phyloP scores from a whole-genome alignment of 2,797 vertebrate species.

The Hapalemur alaotrensis region DNA sequence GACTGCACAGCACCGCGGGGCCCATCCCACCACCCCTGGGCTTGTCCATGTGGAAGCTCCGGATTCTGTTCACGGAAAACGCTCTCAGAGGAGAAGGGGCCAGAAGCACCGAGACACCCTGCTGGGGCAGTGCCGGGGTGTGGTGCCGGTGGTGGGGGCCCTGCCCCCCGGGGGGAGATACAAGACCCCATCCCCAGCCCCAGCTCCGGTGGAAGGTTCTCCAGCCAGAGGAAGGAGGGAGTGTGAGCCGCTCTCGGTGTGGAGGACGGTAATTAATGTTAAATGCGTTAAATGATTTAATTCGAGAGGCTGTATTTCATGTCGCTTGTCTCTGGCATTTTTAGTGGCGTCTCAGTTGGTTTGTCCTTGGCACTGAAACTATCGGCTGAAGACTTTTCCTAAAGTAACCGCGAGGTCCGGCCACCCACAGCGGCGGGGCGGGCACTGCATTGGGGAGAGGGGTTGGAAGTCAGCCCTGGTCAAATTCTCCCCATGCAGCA shows the following conservation, averaged over 20 bases:
- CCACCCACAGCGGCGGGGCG: rapidly evolving
- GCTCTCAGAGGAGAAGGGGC: rapidly evolving
- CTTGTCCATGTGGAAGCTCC: rapidly evolving
- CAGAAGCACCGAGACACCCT: rapidly evolving
- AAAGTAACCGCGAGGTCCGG: too few relatives aligned
- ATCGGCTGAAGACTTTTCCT: not conserved
- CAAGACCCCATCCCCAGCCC: not conserved
- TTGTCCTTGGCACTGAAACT: slow-evolving; percentile 66
- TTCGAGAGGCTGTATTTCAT: slow-evolving; percentile 74
- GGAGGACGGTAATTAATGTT: slow-evolving; percentile 68
- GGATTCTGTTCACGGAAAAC: not conserved
- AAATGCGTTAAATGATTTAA: slow-evolving; percentile 76
- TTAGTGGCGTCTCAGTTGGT: slow-evolving; percentile 65
- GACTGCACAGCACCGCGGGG: not conserved
- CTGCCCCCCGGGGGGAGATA: not conserved
- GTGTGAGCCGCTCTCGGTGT: slow-evolving; percentile 38
- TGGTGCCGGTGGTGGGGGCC: not conserved
- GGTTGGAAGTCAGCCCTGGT: rapidly evolving
- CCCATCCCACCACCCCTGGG: not conserved
- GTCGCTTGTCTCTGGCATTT: slow-evolving; percentile 61
- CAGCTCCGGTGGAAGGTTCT: slow-evolving; percentile 36
- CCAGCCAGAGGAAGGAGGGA: slow-evolving; percentile 13
- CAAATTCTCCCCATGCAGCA: not conserved
- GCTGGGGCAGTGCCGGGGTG: not conserved
- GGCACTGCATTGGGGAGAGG: not conserved